These are phyloP conservation scores for Geopemphigus sp. DNA, from an alignment of 1,140 invertebrate species.

Conservation along the genomic window DNA sequence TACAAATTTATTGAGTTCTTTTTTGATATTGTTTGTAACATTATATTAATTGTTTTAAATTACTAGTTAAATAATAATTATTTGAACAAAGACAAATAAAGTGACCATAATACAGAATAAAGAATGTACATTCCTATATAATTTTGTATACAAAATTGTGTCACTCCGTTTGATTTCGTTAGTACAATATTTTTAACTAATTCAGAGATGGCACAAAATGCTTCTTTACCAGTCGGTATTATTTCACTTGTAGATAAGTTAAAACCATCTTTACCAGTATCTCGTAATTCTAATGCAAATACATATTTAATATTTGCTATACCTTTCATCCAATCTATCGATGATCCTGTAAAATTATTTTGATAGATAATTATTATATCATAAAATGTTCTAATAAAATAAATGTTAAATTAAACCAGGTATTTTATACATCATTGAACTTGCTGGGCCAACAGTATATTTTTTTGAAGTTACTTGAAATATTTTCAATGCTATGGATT, in stretches of 20 bases:
- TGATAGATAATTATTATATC: background rate
- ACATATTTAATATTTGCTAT: slow-evolving; percentile 21
- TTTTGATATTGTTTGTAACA: too few species aligned
- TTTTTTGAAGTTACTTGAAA: slow-evolving; percentile 15
- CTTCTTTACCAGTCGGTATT: slow-evolving; percentile 35
- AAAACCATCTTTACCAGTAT: slow-evolving; percentile 29
- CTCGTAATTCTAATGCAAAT: slow-evolving; percentile 38
- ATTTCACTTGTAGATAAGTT: slow-evolving; percentile 21
- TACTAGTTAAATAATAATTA: background rate
- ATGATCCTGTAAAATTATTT: slow-evolving; percentile 10
- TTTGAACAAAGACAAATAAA: background rate
- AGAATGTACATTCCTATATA: background rate
- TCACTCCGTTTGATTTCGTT: background rate
- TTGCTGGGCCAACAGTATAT: background rate
- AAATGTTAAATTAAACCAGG: background rate
- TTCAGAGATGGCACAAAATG: background rate
- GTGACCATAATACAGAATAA: background rate
- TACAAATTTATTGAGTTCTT: too few species aligned
- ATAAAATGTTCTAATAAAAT: background rate
- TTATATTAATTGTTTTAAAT: too few species aligned
- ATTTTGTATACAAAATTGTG: too few species aligned
- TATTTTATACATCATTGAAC: background rate
- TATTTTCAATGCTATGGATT: slow-evolving; percentile 16
- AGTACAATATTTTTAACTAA: background rate
- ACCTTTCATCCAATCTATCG: slow-evolving; percentile 32